Evolutionary conservation across 2,797 vertebrate genomes (phyloP), one percentile per base, ranked within the genome.

Genomic region (Coranthus polyacanthus): DNA sequence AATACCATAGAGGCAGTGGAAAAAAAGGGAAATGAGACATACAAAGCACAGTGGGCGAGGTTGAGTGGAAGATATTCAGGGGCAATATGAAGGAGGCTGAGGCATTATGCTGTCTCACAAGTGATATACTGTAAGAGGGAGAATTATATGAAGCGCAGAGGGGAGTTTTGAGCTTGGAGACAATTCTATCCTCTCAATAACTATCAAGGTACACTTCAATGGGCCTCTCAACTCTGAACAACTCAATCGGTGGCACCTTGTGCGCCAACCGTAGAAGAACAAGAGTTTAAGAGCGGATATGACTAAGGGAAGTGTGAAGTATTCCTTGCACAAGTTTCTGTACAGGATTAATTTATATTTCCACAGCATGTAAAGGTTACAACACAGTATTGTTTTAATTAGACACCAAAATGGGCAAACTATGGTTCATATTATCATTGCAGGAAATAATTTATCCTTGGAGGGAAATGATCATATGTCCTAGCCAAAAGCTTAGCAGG

Each of bases 151-250:
- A 85, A 66, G 34, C 60, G 42, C 13, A 51, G 56, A 75, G 70
- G 55, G 49, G 58, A 38, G 56, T 22, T 78, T 26, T 38, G 72
- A 81, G 72, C 77, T 68, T 39, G 17, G 74, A 80, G 79, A 84
- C 72, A 71, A 79, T 78, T 82, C 74, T 50, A 21, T 42, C 12
- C 60, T 83, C 59, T 82, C 69, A 82, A 68, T 58, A 79, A 68
- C 77, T 45, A 75, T 85, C 75, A 80, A 76, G 73, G 56, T 53
- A 51, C 41, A 52, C 56, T 75, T 45, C 57, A 78, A 78, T 42
- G 44, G 64, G 65, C 26, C 59, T 75, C 62, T 88, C 47, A 2
- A 52, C 53, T 59, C 54, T 38, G 44, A 75, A 71, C 2, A 12
- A 50, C 62, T 83, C 36, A 68, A 77, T 71, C n/a, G 57, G 37